Percentiles rank a stretch among this genome's conserved stretches.
Conservation (phyloP, 2,113 vertebrate species). For the Hypocryptadius cinnamomeus region DNA sequence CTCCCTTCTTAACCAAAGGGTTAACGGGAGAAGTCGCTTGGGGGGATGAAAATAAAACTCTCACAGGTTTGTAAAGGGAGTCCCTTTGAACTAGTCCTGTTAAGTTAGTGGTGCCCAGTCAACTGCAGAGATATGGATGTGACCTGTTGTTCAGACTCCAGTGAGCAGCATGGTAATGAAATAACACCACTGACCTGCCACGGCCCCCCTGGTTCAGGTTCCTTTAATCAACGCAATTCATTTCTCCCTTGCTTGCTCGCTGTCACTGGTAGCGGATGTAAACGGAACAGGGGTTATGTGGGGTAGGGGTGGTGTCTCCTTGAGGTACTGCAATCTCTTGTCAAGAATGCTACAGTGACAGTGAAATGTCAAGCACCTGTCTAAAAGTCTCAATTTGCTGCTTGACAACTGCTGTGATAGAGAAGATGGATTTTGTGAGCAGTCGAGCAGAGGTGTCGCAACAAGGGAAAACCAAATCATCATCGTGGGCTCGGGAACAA, state of each 20-base stretch:
- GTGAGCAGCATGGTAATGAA: slow-evolving; percentile 50
- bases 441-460: neutral
- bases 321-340: neutral
- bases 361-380: neutral
- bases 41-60: slow-evolving; percentile 25
- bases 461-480: neutral
- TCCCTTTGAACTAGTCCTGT: slow-evolving; percentile 43
- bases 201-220: neutral
- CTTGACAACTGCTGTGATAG: neutral
- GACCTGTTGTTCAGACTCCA: slow-evolving; percentile 43
- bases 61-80: neutral
- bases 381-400: neutral
- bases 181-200: slow-evolving; percentile 46
- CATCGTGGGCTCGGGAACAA: neutral
- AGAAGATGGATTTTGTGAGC: neutral
- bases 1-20: neutral
- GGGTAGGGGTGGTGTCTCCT: neutral
- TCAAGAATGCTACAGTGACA: neutral
- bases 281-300: neutral
- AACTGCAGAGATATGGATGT: slow-evolving; percentile 52
- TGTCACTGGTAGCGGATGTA: slow-evolving; percentile 44
- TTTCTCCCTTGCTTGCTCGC: slow-evolving; percentile 51
- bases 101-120: slow-evolving; percentile 42
- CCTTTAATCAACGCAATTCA: slow-evolving; percentile 59
- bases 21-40: slow-evolving; percentile 11